Conservation (phyloP, 2,113 vertebrate species). For the Gobiocypris rarus region DNA sequence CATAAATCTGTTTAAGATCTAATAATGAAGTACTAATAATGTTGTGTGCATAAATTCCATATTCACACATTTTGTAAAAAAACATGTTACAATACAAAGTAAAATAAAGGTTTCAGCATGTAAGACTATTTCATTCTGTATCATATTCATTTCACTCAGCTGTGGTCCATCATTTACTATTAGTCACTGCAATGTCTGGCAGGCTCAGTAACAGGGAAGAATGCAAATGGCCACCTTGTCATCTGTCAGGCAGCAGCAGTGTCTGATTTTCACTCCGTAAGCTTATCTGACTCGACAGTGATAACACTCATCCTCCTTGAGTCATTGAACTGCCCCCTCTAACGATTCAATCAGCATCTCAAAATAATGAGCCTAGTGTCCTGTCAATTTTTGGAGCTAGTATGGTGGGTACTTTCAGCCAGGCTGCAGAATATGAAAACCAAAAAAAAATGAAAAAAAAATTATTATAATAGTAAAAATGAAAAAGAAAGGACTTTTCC, state of each 20-base stretch:
- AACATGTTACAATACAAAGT: background rate
- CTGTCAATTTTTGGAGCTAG: constrained; percentile 7
- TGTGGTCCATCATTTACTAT: constrained; percentile 19
- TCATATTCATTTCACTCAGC: constrained; percentile 21
- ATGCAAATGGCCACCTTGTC: constrained; percentile 18
- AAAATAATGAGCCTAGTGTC: constrained; percentile 36
- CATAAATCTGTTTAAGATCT: constrained; percentile 1
- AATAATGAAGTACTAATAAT: background rate
- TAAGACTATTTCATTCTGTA: constrained; percentile 19
- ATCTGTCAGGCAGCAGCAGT: constrained; percentile 19
- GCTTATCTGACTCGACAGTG: constrained; percentile 43
- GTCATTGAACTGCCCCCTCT: constrained; percentile 46
- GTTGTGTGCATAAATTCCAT: background rate
- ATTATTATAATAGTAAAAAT: too few species aligned
- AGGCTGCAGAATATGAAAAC: background rate
- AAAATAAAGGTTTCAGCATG: background rate
- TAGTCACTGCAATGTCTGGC: constrained; percentile 35
- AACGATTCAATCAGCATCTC: constrained; percentile 40
- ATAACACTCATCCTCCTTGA: constrained; percentile 35
- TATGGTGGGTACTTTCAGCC: background rate
- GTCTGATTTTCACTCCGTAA: constrained; percentile 44
- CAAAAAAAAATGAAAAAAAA: too few species aligned
- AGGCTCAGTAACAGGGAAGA: constrained; percentile 39
- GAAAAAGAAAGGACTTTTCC: too few species aligned
- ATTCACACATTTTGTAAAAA: background rate